Percentiles rank a stretch among this genome's conserved stretches.
phyloP scores from a whole-genome alignment of 2,113 vertebrate genomes.

The Hoplias malabaricus region DNA sequence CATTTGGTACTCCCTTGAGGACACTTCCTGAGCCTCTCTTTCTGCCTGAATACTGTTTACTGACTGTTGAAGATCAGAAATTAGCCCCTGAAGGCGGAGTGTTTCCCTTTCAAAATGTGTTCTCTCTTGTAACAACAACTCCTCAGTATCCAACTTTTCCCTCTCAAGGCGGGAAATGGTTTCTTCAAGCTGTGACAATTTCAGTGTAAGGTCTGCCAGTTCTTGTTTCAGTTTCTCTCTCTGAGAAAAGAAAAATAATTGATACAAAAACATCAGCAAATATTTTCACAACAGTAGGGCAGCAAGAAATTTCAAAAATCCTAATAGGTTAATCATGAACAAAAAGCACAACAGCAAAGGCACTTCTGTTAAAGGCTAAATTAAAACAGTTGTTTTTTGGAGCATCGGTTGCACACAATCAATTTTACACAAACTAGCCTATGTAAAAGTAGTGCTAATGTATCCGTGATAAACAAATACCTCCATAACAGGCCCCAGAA shows the following conservation, averaged over 20 bases:
- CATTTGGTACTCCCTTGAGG: slow-evolving; percentile 58
- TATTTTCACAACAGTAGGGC: too few species aligned
- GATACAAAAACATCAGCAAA: too few species aligned
- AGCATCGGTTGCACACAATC: not conserved
- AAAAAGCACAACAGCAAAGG: too few species aligned
- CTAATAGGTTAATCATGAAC: too few species aligned
- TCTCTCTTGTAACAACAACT: slow-evolving; percentile 57
- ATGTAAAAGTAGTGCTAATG: too few species aligned
- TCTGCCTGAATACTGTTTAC: slow-evolving; percentile 61
- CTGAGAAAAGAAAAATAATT: slow-evolving; percentile 55
- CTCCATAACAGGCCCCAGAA: slow-evolving; percentile 87
- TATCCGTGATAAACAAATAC: slow-evolving; percentile 55
- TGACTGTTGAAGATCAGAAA: slow-evolving; percentile 70
- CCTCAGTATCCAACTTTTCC: slow-evolving; percentile 59
- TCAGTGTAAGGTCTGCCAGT: slow-evolving; percentile 58
- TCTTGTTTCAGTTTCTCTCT: slow-evolving; percentile 79
- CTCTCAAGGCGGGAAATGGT: slow-evolving; percentile 62
- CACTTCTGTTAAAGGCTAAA: too few species aligned
- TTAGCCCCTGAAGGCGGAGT: slow-evolving; percentile 60
- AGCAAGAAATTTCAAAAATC: too few species aligned
- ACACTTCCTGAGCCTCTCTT: slow-evolving; percentile 71
- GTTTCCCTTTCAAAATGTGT: slow-evolving; percentile 70
- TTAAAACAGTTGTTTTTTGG: not conserved
- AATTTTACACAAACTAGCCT: not conserved
- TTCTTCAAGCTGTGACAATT: slow-evolving; percentile 65